A percentile compares a stretch with the other conserved stretches of the same genome.
Conservation (phyloP, 2,113 vertebrate species). For the Puntigrus tetrazona region DNA sequence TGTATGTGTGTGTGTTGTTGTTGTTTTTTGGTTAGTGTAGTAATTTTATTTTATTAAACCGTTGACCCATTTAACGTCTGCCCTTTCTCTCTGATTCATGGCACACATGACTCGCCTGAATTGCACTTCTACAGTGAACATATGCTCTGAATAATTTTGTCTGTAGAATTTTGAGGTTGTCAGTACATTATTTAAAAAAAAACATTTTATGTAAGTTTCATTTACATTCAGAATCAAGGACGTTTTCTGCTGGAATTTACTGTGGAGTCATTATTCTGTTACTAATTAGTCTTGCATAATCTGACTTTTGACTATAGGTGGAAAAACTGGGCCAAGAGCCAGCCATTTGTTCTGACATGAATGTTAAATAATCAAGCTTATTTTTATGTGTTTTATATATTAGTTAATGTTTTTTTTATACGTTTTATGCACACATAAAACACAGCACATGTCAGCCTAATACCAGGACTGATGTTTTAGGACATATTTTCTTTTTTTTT, state of each 20-base stretch:
- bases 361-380: background rate
- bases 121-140: background rate
- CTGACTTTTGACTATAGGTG: constrained; percentile 2
- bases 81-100: background rate
- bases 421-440: too few relatives aligned
- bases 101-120: background rate
- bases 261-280: background rate
- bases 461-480: background rate
- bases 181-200: background rate
- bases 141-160: background rate
- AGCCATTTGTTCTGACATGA: background rate
- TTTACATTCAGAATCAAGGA: background rate
- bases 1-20: background rate
- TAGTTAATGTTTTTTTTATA: background rate
- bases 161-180: background rate
- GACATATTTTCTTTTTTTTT: background rate
- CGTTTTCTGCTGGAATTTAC: background rate
- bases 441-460: background rate
- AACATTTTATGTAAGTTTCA: background rate
- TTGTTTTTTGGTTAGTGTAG: background rate
- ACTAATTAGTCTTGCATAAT: constrained; percentile 25
- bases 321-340: background rate
- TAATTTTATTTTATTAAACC: constrained; percentile 16
- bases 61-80: constrained; percentile 36
- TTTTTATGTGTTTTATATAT: background rate